Evolutionary conservation across 2,888 invertebrate genomes (phyloP), one percentile per base, ranked within the genome.

Genomic region (Erebia palarica): DNA sequence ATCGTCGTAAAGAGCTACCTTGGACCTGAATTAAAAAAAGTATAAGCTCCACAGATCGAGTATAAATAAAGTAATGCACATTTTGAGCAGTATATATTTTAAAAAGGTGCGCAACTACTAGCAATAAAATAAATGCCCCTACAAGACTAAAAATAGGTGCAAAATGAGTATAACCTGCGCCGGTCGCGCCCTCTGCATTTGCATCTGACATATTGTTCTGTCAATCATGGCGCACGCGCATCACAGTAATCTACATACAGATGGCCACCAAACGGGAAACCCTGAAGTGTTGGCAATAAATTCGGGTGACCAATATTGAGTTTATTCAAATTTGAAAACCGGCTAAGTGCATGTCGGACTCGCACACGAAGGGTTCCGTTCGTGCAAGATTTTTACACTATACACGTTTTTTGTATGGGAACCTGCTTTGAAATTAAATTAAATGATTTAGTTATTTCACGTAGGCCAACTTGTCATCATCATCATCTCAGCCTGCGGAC

Each of bases 191-290:
- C 68, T 69, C 71, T 27, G 57, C 75, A 87, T 88, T 89, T 80
- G 81, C 88, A 89, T 88, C 83, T 83, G 82, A 84, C 84, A 85
- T 88, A 89, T 89, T 89, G 90, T 90, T 73, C 83, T 89, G 90
- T 88, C 90, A 89, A 86, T 90, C 90, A 89, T 42, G 18, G 82
- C 85, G 84, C 87, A 86, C 85, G 86, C 78, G 81, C 77, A 86
- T 82, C 84, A 79, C 78, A 78, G 78, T 80, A 81, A 86, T 88
- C 83, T 86, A 82, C 86, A 86, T 84, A 85, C 83, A 84, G 83
- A 85, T 82, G 80, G 76, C 74, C 71, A 42, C 78, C 79, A 76
- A 71, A 75, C 77, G 88, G 87, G 81, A 87, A 88, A 85, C 82
- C 87, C 78, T 76, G 73, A 69, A 73, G 61, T 73, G 69, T 72